These are phyloP conservation scores for Luffia ferchaultella DNA, from an alignment of 2,888 invertebrate species.

Conservation along the genomic window DNA sequence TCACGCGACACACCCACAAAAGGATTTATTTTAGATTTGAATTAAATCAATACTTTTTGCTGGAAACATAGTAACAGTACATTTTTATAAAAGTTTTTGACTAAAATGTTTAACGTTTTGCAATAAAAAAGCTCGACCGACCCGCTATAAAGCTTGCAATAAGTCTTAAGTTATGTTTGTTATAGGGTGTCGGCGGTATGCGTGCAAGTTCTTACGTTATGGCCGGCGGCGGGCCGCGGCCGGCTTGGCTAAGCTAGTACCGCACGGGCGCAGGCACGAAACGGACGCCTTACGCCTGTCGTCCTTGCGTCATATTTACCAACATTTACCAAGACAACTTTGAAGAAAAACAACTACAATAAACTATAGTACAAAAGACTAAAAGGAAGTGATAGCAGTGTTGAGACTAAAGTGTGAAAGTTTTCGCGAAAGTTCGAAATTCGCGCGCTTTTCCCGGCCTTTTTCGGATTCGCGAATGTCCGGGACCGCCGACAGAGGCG, in stretches of 20 bases:
- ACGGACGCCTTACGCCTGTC: slow-evolving; percentile 39
- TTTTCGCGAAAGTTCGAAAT: neutral
- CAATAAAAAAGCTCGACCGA: slow-evolving; percentile 35
- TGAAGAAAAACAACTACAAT: neutral
- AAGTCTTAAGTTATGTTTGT: slow-evolving; percentile 19
- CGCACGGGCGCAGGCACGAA: slow-evolving; percentile 39
- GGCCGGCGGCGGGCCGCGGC: slow-evolving; percentile 25
- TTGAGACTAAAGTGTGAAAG: slow-evolving; percentile 20
- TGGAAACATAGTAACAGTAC: neutral
- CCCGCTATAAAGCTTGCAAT: slow-evolving; percentile 40
- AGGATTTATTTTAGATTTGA: neutral
- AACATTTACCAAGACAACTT: neutral
- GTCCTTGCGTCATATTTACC: slow-evolving; percentile 1
- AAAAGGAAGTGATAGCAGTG: slow-evolving; percentile 23
- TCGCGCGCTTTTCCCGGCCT: slow-evolving; percentile 5
- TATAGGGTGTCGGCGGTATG: neutral
- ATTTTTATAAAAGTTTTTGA: neutral
- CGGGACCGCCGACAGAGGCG: slow-evolving; percentile 26
- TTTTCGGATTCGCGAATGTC: slow-evolving; percentile 25
- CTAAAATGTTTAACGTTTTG: no score
- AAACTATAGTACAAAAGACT: slow-evolving; percentile 25
- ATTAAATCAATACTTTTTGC: neutral
- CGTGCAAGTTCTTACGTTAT: neutral
- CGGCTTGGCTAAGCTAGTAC: slow-evolving; percentile 43
- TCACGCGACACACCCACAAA: neutral